Percentiles rank a stretch among this genome's conserved stretches.
Conservation (phyloP, 2,888 invertebrate genomes). For the Cerastoderma edule region DNA sequence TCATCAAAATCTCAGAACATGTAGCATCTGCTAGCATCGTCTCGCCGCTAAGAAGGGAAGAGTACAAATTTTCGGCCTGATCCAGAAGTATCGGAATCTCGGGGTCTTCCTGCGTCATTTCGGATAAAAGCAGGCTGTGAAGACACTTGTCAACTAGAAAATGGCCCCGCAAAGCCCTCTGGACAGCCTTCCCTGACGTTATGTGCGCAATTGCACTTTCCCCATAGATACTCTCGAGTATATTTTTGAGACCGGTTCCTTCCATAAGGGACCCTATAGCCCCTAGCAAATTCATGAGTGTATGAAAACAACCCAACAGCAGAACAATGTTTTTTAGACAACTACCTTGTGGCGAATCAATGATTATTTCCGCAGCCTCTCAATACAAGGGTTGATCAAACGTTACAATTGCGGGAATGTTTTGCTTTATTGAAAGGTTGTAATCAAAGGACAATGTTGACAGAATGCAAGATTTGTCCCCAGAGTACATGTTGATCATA, state of each 20-base stretch:
- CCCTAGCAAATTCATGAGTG: no score
- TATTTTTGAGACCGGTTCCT: conserved; percentile 35
- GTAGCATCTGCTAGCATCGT: no score
- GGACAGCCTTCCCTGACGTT: conserved; percentile 33
- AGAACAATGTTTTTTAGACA: conserved; percentile 29
- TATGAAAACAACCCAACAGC: conserved; percentile 42
- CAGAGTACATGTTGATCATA: conserved; percentile 58
- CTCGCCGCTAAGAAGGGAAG: no score
- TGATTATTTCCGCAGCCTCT: conserved; percentile 40
- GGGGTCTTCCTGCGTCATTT: no score
- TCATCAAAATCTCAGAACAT: no score
- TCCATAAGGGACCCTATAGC: conserved; percentile 53
- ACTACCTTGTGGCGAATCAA: background rate
- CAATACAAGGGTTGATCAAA: conserved; percentile 54
- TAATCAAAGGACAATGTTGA: conserved; percentile 51
- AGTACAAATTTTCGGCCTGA: no score
- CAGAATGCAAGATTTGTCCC: no score
- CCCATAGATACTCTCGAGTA: conserved; percentile 36
- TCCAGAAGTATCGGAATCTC: no score
- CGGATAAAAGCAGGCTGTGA: background rate
- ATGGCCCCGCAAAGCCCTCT: conserved; percentile 61
- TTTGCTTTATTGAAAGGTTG: conserved; percentile 41
- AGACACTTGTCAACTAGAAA: conserved; percentile 29
- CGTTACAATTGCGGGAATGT: conserved; percentile 37
- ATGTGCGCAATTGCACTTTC: conserved; percentile 12